Base-by-base conservation (phyloP, 2,797 vertebrate species). In the Rhynchotus rufescens region DNA sequence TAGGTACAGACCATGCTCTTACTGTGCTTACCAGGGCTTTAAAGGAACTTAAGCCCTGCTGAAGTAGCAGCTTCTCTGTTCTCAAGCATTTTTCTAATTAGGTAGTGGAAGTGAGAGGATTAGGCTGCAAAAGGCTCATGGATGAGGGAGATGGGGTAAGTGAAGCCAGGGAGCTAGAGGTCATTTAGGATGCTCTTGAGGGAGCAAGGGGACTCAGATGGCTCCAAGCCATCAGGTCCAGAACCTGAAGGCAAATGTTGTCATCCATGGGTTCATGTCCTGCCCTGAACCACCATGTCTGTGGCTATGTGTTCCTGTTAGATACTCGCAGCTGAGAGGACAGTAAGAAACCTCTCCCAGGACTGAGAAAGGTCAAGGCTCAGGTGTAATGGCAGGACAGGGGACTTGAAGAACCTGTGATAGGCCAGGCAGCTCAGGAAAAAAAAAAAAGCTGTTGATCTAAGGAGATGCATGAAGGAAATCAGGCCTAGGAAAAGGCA, bases 11-110 rank as follows among this genome's bases (percentile, higher is more conserved):
- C 36, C 36, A 36, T 36, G 36, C 36, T 11, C 36, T 68, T 11
- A 7, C 6, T 1, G 1, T 60, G 20, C 52, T 36, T 74, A 7
- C 0, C 1, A 0, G 1, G n/a, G 28, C 64, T 74, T 22, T 21
- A 9, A 47, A 65, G 49, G 38, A 79, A 65, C 12, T 69, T 87
- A 36, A 83, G 51, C 26, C 42, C 59, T 42, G 30, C 15, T n/a
- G 36, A 71, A 40, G 30, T 4, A 1, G 1, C 40, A 67, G 28
- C 17, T 52, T 40, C 59, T 86, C 77, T 54, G 40, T 0, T 54
- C 80, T 62, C 3, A 42, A 71, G 34, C 0, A 0, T 16, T 66
- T 16, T 17, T 12, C 45, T 4, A n/a, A 8, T 44, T 28, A 2
- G 0, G 49, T 45, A 75, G 13, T 2, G 2, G 38, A 69, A 6